phyloP scores from a whole-genome alignment of 2,888 invertebrate genomes.

The Cheilosia scutellata region DNA sequence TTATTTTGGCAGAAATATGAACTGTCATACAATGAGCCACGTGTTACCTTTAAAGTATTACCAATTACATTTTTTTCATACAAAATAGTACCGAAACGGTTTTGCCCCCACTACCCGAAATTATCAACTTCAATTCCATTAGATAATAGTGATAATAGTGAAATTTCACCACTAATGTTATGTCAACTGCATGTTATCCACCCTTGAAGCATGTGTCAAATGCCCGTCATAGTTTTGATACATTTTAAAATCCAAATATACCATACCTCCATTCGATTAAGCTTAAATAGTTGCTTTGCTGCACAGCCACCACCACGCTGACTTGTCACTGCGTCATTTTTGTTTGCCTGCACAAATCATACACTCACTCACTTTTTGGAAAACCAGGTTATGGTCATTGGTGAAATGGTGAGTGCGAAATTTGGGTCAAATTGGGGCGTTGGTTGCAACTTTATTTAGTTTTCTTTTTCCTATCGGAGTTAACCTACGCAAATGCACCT shows the following conservation, averaged over 20 bases:
- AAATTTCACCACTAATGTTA: background rate
- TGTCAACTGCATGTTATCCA: background rate
- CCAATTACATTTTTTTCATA: no score
- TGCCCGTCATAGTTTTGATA: background rate
- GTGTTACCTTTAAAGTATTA: no score
- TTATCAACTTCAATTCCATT: background rate
- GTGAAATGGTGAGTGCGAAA: conserved; percentile 52
- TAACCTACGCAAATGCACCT: conserved; percentile 70
- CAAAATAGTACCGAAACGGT: no score
- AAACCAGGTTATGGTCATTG: conserved; percentile 70
- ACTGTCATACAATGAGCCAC: no score
- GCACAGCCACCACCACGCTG: background rate
- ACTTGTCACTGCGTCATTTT: conserved; percentile 47
- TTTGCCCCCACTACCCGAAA: no score
- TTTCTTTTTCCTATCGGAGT: conserved; percentile 22
- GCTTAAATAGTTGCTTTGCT: background rate
- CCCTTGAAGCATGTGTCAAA: background rate
- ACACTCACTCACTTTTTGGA: background rate
- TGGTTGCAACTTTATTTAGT: conserved; percentile 61
- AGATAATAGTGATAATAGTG: background rate
- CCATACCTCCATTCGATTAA: background rate
- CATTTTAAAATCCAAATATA: background rate
- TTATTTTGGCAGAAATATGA: no score
- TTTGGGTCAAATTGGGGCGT: conserved; percentile 73
- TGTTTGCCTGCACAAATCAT: conserved; percentile 14